phyloP scores from a whole-genome alignment of 1,140 invertebrate species.

The Onthophagus taurus region DNA sequence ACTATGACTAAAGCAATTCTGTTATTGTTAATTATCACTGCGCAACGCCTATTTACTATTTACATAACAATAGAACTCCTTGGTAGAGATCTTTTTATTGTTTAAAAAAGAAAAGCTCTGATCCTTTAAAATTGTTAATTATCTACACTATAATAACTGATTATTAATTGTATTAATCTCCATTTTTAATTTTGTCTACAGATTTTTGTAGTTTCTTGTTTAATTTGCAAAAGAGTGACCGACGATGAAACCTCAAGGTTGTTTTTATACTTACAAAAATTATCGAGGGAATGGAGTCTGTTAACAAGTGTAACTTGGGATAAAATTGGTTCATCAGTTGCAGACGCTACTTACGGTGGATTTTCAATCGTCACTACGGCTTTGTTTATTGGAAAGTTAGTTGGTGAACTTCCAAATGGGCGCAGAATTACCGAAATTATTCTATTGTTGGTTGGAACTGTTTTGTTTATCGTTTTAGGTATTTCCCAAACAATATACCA shows the following conservation, averaged over 20 bases:
- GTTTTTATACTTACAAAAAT: slow-evolving; percentile 55
- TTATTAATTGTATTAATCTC: too few relatives aligned
- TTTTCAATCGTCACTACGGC: slow-evolving; percentile 62
- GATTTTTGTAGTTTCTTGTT: slow-evolving; percentile 55
- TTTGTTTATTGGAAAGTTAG: slow-evolving; percentile 51
- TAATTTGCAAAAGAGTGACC: slow-evolving; percentile 57
- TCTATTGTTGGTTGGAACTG: slow-evolving; percentile 53
- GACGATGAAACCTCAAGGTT: slow-evolving; percentile 59
- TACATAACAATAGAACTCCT: not conserved
- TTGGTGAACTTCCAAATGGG: slow-evolving; percentile 52
- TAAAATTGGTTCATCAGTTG: slow-evolving; percentile 47
- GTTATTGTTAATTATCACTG: too few relatives aligned
- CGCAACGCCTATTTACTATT: slow-evolving; percentile 1
- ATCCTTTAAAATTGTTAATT: not conserved
- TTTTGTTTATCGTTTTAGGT: slow-evolving; percentile 59
- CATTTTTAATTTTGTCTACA: slow-evolving; percentile 29
- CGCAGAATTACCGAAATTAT: slow-evolving; percentile 56
- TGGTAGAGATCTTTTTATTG: not conserved
- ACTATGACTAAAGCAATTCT: too few relatives aligned
- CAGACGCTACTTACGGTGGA: slow-evolving; percentile 55
- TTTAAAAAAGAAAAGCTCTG: too few relatives aligned
- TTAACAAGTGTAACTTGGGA: slow-evolving; percentile 63
- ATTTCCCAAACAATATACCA: too few relatives aligned
- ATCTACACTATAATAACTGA: not conserved
- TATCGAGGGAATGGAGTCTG: slow-evolving; percentile 64